Conservation (phyloP, 2,113 vertebrate genomes). For the Pheucticus melanocephalus region DNA sequence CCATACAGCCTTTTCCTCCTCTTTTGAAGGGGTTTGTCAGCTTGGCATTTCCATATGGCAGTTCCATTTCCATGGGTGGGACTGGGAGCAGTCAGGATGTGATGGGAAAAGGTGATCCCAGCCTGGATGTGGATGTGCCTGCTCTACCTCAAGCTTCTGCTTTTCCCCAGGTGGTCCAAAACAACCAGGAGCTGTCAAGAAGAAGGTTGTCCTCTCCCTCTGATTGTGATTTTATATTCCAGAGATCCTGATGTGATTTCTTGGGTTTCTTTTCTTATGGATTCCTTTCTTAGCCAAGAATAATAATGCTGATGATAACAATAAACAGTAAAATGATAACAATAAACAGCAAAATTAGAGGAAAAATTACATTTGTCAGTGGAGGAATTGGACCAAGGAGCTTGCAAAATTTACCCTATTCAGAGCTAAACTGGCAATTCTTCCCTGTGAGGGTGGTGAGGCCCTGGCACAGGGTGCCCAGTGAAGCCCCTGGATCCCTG, state of each 20-base stretch:
- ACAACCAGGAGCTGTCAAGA: neutral
- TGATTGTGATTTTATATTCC: neutral
- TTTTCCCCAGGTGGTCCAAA: neutral
- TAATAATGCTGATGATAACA: neutral
- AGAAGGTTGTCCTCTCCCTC: neutral
- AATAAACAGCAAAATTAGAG: neutral
- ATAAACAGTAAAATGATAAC: neutral
- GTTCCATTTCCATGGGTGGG: neutral
- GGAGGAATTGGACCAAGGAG: neutral
- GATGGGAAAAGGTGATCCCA: neutral
- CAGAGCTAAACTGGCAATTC: neutral
- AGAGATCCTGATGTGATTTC: neutral
- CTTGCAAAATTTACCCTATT: neutral
- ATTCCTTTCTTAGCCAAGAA: neutral
- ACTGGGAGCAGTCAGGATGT: neutral
- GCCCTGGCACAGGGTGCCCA: neutral
- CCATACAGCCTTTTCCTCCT: neutral
- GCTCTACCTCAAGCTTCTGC: neutral
- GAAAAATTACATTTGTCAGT: neutral
- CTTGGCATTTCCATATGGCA: neutral
- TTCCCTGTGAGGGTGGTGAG: rapidly evolving
- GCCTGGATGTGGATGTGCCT: neutral
- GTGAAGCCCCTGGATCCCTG: neutral
- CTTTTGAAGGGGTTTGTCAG: neutral
- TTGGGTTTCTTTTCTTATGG: neutral